phyloP scores from a whole-genome alignment of 1,140 invertebrate genomes.

The Diorhabda elongata region DNA sequence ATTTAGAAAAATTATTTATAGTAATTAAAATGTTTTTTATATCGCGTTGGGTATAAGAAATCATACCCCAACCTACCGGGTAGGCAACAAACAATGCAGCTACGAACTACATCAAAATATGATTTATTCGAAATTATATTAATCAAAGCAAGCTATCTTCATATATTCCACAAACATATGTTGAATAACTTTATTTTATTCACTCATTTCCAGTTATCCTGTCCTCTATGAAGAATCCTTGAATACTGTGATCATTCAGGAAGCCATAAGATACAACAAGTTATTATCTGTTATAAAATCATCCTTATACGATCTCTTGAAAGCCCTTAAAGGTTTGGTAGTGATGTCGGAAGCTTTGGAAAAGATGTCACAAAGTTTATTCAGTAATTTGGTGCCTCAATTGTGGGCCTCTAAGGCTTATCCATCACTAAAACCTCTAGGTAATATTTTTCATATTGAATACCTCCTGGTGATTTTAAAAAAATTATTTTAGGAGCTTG shows the following conservation, averaged over 20 bases:
- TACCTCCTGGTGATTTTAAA: background rate
- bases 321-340: conserved; percentile 71
- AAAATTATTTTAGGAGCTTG: conserved; percentile 53
- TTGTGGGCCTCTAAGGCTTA: conserved; percentile 71
- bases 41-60: no score
- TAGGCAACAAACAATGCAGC: no score
- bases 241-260: conserved; percentile 79
- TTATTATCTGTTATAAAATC: conserved; percentile 59
- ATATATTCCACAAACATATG: background rate
- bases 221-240: conserved; percentile 76
- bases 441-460: conserved; percentile 45
- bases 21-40: no score
- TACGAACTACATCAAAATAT: no score
- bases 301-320: conserved; percentile 64
- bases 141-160: background rate
- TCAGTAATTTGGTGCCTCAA: conserved; percentile 64
- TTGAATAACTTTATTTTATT: background rate
- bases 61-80: no score
- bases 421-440: conserved; percentile 76
- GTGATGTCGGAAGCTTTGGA: conserved; percentile 75
- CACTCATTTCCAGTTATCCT: conserved; percentile 58
- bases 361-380: conserved; percentile 59
- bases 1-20: no score
- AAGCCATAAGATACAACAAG: conserved; percentile 72
- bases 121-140: no score